These are phyloP conservation scores for Sussaba pulchella DNA, from an alignment of 2,888 invertebrate genomes.

Conservation along the genomic window DNA sequence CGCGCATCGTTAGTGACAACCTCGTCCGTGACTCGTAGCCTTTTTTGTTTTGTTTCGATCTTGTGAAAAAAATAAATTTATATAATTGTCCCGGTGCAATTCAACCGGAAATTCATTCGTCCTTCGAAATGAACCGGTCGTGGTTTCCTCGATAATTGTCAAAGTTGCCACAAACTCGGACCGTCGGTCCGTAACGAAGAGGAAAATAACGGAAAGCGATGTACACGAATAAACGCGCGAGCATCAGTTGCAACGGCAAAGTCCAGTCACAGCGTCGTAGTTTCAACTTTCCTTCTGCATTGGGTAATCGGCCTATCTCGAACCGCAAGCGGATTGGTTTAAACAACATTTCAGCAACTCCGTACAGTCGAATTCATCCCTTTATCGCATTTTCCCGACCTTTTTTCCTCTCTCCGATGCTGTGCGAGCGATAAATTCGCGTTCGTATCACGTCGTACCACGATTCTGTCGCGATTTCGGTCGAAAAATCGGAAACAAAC, in stretches of 20 bases:
- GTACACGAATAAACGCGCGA: not conserved
- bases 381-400: not conserved
- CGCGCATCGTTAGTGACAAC: constrained; percentile 52
- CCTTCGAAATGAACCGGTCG: not conserved
- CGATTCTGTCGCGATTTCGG: constrained; percentile 3
- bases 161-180: constrained; percentile 15
- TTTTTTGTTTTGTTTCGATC: not conserved
- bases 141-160: not conserved
- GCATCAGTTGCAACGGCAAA: not conserved
- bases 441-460: not conserved
- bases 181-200: not conserved
- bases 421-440: not conserved
- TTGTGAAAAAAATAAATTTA: constrained; percentile 5
- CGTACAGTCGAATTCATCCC: not conserved
- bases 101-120: constrained; percentile 10
- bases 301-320: constrained; percentile 43
- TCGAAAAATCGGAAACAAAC: constrained; percentile 23
- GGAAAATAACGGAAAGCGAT: not conserved
- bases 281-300: constrained; percentile 22
- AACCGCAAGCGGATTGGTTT: constrained; percentile 33
- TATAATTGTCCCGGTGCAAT: constrained; percentile 37
- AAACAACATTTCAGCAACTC: not conserved
- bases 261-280: not conserved
- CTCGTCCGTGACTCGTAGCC: constrained; percentile 12
- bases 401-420: not conserved